phyloP scores from a whole-genome alignment of 2,113 vertebrate species.

The Puffinus mauretanicus region DNA sequence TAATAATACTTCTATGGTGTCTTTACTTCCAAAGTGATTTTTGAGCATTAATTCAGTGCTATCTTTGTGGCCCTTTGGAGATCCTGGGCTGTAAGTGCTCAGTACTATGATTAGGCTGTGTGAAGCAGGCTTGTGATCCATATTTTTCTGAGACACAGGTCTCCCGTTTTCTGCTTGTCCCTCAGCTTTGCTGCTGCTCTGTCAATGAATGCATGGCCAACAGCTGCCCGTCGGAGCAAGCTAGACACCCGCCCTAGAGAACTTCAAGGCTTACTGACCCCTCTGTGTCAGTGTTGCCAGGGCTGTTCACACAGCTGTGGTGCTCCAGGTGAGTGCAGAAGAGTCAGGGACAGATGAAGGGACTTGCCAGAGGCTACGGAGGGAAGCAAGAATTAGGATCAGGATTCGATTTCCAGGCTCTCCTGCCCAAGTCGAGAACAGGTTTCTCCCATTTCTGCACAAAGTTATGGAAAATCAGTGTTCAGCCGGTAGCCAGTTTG shows the following conservation, averaged over 20 bases:
- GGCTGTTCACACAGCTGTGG: not conserved
- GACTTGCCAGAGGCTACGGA: not conserved
- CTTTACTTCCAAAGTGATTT: not conserved
- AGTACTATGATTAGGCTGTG: not conserved
- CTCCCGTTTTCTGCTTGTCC: not conserved
- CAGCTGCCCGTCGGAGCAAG: not conserved
- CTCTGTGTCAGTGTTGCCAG: not conserved
- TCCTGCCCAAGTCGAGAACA: not conserved
- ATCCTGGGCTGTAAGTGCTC: not conserved
- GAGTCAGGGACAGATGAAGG: not conserved
- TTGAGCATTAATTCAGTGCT: not conserved
- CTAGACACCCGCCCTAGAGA: not conserved
- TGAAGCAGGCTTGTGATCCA: not conserved
- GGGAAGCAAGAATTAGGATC: not conserved
- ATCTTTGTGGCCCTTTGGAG: not conserved
- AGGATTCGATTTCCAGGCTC: not conserved
- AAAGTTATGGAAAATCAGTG: not conserved
- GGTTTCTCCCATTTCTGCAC: not conserved
- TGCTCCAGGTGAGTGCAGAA: not conserved
- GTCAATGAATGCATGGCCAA: accelerated
- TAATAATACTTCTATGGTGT: not conserved
- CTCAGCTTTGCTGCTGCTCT: not conserved
- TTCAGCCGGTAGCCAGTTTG: not conserved
- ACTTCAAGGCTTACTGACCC: not conserved
- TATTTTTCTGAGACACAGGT: not conserved